Conservation (phyloP, 1,140 invertebrate genomes). For the Cydia amplana region DNA sequence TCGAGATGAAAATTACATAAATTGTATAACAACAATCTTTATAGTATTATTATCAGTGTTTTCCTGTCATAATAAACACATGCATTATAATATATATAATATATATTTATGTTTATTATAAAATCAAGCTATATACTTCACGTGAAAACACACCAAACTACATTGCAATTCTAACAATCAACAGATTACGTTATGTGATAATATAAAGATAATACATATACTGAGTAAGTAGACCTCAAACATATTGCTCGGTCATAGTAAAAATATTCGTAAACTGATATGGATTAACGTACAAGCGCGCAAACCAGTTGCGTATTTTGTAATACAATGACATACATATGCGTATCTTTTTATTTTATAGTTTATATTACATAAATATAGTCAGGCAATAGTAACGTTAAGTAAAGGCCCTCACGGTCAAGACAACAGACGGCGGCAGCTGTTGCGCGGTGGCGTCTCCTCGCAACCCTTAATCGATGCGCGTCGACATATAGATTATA, state of each 20-base stretch:
- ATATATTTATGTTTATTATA: not conserved
- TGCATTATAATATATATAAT: not conserved
- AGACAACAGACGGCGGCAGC: constrained; percentile 68
- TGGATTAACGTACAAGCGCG: not conserved
- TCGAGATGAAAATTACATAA: too few species aligned
- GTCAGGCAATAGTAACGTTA: constrained; percentile 27
- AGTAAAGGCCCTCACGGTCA: constrained; percentile 68
- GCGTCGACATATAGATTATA: constrained; percentile 46
- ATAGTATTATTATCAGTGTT: not conserved
- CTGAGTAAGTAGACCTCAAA: constrained; percentile 20
- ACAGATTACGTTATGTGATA: constrained; percentile 15
- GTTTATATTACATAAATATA: constrained; percentile 28
- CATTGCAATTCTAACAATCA: not conserved
- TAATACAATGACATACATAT: constrained; percentile 15
- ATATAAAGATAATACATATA: constrained; percentile 9
- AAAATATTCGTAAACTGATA: not conserved
- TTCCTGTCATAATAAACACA: not conserved
- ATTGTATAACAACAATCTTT: too few species aligned
- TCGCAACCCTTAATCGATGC: constrained; percentile 63
- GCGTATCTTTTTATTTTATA: constrained; percentile 12
- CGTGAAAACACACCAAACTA: constrained; percentile 11
- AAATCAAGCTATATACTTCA: constrained; percentile 8
- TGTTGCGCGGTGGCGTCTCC: constrained; percentile 58
- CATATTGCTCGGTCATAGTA: not conserved
- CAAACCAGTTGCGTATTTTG: constrained; percentile 12